Evolutionary conservation across 2,113 vertebrate genomes (phyloP).

Genomic region (Anguilla rostrata): DNA sequence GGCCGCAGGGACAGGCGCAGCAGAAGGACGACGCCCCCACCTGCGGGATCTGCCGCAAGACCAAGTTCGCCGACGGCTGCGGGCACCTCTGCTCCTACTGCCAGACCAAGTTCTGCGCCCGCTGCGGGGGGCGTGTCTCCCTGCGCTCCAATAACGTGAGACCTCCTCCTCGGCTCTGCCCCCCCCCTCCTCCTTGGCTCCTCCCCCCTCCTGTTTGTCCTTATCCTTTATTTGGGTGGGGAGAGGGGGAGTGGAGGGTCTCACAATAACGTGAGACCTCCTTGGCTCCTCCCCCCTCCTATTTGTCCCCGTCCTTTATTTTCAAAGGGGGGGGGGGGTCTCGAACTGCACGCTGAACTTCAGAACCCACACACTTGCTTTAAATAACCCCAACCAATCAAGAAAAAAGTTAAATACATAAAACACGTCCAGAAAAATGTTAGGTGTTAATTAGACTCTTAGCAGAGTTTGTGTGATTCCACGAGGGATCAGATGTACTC

Average conservation of each 20-base stretch:
- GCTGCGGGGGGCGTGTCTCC: conserved; percentile 92
- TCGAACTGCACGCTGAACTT: too few species aligned
- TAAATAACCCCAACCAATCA: too few species aligned
- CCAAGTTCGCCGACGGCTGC: conserved; percentile 97
- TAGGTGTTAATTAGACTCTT: too few species aligned
- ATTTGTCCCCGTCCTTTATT: background rate
- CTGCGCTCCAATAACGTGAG: conserved; percentile 94
- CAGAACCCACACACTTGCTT: too few species aligned
- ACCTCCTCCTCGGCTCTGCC: background rate
- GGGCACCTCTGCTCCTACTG: conserved; percentile 97
- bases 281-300: too few species aligned
- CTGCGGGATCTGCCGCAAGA: conserved; percentile 96
- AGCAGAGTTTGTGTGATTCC: too few species aligned
- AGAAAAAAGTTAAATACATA: too few species aligned
- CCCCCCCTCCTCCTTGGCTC: background rate
- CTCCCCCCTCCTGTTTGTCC: background rate
- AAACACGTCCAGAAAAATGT: too few species aligned
- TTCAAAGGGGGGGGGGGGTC: too few species aligned
- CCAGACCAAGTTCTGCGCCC: conserved; percentile 97
- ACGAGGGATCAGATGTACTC: too few species aligned
- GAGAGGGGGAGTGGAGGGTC: too few species aligned
- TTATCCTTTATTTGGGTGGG: background rate
- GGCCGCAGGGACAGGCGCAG: conserved; percentile 81
- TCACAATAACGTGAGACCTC: conserved; percentile 82
- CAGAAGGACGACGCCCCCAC: conserved; percentile 96